These are phyloP conservation scores for Diprion similis DNA, from an alignment of 1,140 invertebrate genomes.

Conservation along the genomic window DNA sequence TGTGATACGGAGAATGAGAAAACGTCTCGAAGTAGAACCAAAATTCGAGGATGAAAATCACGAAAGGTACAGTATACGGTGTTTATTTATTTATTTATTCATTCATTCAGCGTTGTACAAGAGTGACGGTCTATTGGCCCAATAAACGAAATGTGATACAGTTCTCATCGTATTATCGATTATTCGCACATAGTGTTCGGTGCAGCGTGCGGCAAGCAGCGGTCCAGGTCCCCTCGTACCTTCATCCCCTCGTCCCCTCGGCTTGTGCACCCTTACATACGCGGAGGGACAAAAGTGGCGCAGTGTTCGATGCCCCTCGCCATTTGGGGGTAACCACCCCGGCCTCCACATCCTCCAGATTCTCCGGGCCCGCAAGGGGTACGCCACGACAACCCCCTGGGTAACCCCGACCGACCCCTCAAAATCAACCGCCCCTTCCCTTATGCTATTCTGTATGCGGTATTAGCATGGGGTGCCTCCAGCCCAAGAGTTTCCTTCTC, in stretches of 20 bases:
- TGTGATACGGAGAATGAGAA: no score
- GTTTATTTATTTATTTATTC: background rate
- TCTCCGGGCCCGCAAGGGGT: slow-evolving; percentile 56
- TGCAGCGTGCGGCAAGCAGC: background rate
- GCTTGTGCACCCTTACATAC: background rate
- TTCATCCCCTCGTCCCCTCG: background rate
- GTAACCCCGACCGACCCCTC: slow-evolving; percentile 57
- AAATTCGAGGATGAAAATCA: no score
- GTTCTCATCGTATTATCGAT: slow-evolving; percentile 7
- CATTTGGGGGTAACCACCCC: slow-evolving; percentile 55
- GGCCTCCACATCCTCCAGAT: slow-evolving; percentile 41
- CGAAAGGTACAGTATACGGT: background rate
- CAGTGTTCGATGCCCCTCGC: background rate
- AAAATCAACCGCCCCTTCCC: slow-evolving; percentile 59
- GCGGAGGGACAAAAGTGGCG: background rate
- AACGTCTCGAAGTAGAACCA: no score
- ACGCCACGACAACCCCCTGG: slow-evolving; percentile 61
- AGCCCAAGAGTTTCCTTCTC: background rate
- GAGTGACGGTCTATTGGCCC: background rate
- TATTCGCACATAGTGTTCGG: slow-evolving; percentile 1
- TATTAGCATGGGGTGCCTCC: slow-evolving; percentile 2
- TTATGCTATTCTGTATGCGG: slow-evolving; percentile 17
- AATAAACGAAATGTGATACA: slow-evolving; percentile 8
- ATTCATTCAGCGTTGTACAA: background rate
- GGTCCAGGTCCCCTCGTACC: background rate